Evolutionary conservation across 2,888 invertebrate species (phyloP), one percentile per base, ranked within the genome.

Genomic region (Magallana nippona): DNA sequence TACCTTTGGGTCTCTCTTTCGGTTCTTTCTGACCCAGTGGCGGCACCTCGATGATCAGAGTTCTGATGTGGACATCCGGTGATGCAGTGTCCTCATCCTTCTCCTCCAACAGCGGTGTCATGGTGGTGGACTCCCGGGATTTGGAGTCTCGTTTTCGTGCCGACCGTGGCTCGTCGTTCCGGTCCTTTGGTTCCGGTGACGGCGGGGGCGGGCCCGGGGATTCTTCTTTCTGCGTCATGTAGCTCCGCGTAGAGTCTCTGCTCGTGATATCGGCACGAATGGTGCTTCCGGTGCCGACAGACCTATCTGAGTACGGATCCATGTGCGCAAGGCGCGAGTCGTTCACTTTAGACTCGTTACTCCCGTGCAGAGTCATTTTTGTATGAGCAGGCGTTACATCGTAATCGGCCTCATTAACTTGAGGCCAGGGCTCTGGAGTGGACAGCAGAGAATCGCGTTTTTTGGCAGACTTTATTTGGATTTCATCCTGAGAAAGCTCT

Each of bases 191-290:
- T 82, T 92, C 92, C 0, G 93, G 93, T 0, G 93, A 93, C 0
- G 93, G 93, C 11, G 93, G 93, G 1, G 93, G 93, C 2, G 93
- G 93, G 11, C 90, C 93, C 0, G 92, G 92, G 1, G 92, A 91
- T 83, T 90, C 90, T 11, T 84, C 86, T 81, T 89, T 89, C 10
- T 27, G 63, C n/a, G 85, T 85, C n/a, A 87, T 86, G 78, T 86
- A 87, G 83, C 86, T 79, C 32, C 86, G 84, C 57, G 78, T 84
- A 1, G 87, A 87, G 55, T 87, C 83, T 56, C 84, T 79, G 32
- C 86, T 87, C 56, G 63, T 63, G 10, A 83, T 56, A 63, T 87
- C 85, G 57, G 83, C 85, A 60, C 84, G 86, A 22, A 63, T 79
- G 44, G 83, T 78, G 8, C 85, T 84, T 32, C 78, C 83, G 44